Evolutionary conservation across 2,888 invertebrate genomes (phyloP).

Genomic region (Polydrusus cervinus): DNA sequence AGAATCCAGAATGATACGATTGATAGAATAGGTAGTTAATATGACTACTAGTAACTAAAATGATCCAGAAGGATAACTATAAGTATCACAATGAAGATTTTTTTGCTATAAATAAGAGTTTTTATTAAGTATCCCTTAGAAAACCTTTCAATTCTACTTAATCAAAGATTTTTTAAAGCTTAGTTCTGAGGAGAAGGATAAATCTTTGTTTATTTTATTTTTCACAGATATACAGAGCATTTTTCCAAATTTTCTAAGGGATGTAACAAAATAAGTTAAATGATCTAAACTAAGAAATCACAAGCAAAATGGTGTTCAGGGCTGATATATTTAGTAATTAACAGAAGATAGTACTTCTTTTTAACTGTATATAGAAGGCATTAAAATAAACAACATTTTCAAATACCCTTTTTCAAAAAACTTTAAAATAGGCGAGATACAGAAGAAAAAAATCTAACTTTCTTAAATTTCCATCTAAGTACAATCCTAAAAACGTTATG

Average conservation of each 20-base stretch:
- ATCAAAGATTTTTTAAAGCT: no score
- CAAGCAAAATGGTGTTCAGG: not conserved
- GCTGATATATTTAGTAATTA: not conserved
- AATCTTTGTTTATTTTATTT: no score
- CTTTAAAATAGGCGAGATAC: no score
- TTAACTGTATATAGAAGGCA: no score
- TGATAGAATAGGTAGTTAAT: not conserved
- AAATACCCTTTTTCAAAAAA: no score
- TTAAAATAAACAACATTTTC: no score
- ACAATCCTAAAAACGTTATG: no score
- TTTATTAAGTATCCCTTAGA: not conserved
- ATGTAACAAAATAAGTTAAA: conserved; percentile 16
- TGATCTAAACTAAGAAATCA: not conserved
- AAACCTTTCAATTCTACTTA: not conserved
- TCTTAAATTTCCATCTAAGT: no score
- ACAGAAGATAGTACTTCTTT: no score
- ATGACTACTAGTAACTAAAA: conserved; percentile 6
- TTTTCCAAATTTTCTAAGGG: not conserved
- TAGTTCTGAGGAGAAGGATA: no score
- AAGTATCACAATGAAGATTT: conserved; percentile 17
- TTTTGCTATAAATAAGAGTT: not conserved
- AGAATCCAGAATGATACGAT: not conserved
- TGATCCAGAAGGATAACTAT: conserved; percentile 9
- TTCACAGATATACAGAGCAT: no score
- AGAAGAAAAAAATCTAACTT: no score